Conservation (phyloP, 2,888 invertebrate genomes). For the Lithophane ornitopus region DNA sequence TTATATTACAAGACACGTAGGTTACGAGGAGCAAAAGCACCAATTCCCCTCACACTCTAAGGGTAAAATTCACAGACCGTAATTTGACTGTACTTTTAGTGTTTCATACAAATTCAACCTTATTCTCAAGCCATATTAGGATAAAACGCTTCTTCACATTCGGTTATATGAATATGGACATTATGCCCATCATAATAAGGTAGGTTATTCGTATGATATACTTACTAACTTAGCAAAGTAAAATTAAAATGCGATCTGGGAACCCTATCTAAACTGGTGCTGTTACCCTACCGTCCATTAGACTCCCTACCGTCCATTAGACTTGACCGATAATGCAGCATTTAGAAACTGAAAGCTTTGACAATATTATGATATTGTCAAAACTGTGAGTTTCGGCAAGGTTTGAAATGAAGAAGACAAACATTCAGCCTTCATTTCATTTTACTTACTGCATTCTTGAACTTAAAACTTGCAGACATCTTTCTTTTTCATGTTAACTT, state of each 20-base stretch:
- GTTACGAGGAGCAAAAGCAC: neutral
- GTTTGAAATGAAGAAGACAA: too few relatives aligned
- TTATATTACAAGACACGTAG: neutral
- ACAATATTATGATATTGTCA: too few relatives aligned
- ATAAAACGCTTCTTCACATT: neutral
- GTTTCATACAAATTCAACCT: neutral
- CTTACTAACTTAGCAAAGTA: too few relatives aligned
- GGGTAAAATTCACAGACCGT: neutral
- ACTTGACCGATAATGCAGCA: slow-evolving; percentile 5
- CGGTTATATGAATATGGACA: neutral
- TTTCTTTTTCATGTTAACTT: neutral
- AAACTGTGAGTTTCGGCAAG: too few relatives aligned
- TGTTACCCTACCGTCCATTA: neutral
- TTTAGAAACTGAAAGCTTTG: neutral
- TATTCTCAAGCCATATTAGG: neutral
- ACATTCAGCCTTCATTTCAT: neutral
- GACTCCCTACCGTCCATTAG: too few relatives aligned
- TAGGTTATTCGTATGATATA: neutral
- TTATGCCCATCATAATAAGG: neutral
- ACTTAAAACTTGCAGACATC: neutral
- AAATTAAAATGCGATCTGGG: neutral
- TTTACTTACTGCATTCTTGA: slow-evolving; percentile 1
- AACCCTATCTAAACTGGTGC: neutral
- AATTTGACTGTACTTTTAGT: neutral
- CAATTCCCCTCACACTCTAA: neutral